Conservation (phyloP, 1,140 invertebrate genomes). For the Bradysia coprophila region DNA sequence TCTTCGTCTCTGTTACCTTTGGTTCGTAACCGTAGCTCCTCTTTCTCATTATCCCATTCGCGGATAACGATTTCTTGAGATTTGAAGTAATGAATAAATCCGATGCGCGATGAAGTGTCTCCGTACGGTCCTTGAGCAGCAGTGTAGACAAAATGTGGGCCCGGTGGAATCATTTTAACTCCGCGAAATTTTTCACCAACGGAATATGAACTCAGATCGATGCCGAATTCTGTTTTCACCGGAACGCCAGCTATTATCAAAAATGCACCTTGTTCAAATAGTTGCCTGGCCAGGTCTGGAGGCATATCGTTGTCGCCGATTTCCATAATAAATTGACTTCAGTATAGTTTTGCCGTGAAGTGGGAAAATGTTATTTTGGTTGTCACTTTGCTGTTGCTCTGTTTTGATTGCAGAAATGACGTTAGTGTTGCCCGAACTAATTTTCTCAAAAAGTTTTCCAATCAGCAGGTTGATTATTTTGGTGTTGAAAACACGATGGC, state of each 20-base stretch:
- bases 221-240: conserved; percentile 80
- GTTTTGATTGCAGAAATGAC: no score
- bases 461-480: no score
- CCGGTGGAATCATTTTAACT: conserved; percentile 97
- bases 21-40: conserved; percentile 41
- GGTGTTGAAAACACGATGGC: no score
- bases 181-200: conserved; percentile 86
- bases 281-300: conserved; percentile 49
- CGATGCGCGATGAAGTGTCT: conserved; percentile 41
- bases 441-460: no score
- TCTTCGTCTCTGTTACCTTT: conserved; percentile 23
- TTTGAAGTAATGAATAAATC: conserved; percentile 80
- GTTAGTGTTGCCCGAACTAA: no score
- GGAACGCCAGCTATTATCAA: conserved; percentile 73
- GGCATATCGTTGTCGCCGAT: no score
- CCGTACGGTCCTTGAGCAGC: conserved; percentile 30
- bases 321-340: no score
- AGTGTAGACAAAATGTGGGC: conserved; percentile 87
- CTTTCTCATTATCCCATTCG: conserved; percentile 59
- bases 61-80: conserved; percentile 67
- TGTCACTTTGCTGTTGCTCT: no score
- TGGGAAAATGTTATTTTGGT: no score
- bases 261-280: conserved; percentile 67
- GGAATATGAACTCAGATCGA: conserved; percentile 88
- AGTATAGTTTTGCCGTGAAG: no score